Base-by-base conservation (phyloP, 2,888 invertebrate genomes). In the Ennomos fuscantarius region DNA sequence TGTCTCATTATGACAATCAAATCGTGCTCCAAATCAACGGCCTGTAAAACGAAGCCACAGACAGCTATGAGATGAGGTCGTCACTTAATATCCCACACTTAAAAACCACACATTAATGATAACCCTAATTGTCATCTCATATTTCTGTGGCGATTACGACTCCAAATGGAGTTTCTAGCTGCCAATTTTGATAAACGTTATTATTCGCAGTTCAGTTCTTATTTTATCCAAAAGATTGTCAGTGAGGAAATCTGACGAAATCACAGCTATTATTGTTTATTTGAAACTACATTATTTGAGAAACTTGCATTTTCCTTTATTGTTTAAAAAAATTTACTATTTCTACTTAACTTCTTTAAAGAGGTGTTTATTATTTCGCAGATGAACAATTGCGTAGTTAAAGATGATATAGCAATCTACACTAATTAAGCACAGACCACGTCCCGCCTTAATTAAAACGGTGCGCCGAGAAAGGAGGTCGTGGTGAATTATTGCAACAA, bases 381-480 rank as follows among this genome's bases (percentile, higher is more conserved):
- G 34, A 39, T 40, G 37, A 52, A 55, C 56, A 60, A 55, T 63
- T 49, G 36, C 52, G 51, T 55, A 46, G 54, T 55, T 48, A 51
- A 52, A 52, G 39, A 44, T 57, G 51, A 61, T 58, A 61, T 31
- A 61, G 60, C 57, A 55, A 63, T 59, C 51, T 58, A 56, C 64
- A 66, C 67, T 69, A 69, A 57, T 63, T 67, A 71, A 69, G 64
- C 58, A 62, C 55, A 59, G 60, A 58, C 63, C 60, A 63, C 69
- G 72, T 68, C 61, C 66, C 60, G 51, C 56, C 56, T 73, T 74
- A 76, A 78, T 77, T 76, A 74, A 76, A 66, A 56, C 67, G 56
- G 59, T 61, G 57, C 64, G 59, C 56, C 40, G 58, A 45, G 65
- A 68, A 77, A 74, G 70, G 71, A 72, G 71, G 72, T 73, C 76